Evolutionary conservation across 1,140 invertebrate genomes (phyloP), one percentile per base, ranked within the genome.

Genomic region (Heliconius congener): DNA sequence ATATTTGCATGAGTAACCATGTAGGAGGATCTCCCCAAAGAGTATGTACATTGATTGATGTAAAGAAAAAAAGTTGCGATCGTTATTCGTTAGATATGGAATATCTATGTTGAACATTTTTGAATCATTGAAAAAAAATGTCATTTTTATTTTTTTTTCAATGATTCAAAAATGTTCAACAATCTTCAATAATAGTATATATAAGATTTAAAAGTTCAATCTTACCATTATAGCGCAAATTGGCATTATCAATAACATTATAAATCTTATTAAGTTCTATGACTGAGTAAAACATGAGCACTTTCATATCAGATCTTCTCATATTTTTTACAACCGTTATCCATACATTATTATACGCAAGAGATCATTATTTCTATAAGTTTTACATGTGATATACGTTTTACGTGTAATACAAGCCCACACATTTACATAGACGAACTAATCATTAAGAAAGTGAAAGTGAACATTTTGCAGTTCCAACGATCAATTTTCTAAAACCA

Each of bases 381-480:
- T 30, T 73, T 37, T 23, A 27, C 19, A 52, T 11, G 42, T 34
- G 39, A 27, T 57, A 73, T 37, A 37, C 34, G 34, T 8, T 37
- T 37, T 23, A 27, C 19, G 30, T 11, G 42, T 34, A 52, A 27
- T 57, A 73, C 55, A 60, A 82, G 73, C 57, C n/a, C 50, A 66
- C 60, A 66, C 60, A 76, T 76, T 80, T 55, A 74, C 70, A 80
- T 66, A 39, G 73, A 27, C 57, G 8, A 30, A 30, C 60, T 75
- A 76, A 72, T 76, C 42, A 74, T 55, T 73, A 60, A 27, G 79
- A 86, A 86, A 90, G 90, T 88, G 89, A 91, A 91, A 90, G 90
- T 85, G 80, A 79, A 46, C 78, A 73, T 79, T 83, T 37, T 66
- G 71, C 78, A 82, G 79, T 30, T 16, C 60, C 60, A 66, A 66